phyloP scores from a whole-genome alignment of 2,888 invertebrate genomes.

The Teleogryllus oceanicus region DNA sequence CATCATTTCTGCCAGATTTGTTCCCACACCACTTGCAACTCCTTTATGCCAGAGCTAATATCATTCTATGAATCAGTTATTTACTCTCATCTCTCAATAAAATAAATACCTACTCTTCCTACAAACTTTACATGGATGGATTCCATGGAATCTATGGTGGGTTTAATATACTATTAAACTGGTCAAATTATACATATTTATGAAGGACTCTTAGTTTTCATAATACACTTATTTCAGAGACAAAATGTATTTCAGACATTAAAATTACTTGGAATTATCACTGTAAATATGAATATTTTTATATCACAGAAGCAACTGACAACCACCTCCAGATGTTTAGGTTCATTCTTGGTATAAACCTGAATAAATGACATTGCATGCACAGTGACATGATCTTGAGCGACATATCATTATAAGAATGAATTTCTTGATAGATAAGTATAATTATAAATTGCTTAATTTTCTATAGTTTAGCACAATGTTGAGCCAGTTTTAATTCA shows the following conservation, averaged over 20 bases:
- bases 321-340: neutral
- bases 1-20: too few species aligned
- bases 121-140: neutral
- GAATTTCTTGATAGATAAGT: too few species aligned
- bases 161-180: neutral
- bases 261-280: constrained; percentile 4
- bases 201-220: neutral
- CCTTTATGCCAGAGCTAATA: too few species aligned
- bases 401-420: too few species aligned
- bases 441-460: neutral
- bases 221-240: neutral
- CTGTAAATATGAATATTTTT: neutral
- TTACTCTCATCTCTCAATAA: too few species aligned
- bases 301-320: constrained; percentile 18
- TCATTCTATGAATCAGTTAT: too few species aligned
- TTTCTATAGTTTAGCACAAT: neutral
- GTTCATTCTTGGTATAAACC: neutral
- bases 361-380: too few species aligned
- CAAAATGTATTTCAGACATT: neutral
- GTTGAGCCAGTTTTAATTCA: constrained; percentile 9
- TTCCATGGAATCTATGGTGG: constrained; percentile 1
- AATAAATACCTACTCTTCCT: too few species aligned
- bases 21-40: too few species aligned
- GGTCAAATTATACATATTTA: neutral
- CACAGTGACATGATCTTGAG: too few species aligned